A percentile compares a stretch with the other conserved stretches of the same genome.
Conservation (phyloP, 2,888 invertebrate species). For the Ornithoptera alexandrae region DNA sequence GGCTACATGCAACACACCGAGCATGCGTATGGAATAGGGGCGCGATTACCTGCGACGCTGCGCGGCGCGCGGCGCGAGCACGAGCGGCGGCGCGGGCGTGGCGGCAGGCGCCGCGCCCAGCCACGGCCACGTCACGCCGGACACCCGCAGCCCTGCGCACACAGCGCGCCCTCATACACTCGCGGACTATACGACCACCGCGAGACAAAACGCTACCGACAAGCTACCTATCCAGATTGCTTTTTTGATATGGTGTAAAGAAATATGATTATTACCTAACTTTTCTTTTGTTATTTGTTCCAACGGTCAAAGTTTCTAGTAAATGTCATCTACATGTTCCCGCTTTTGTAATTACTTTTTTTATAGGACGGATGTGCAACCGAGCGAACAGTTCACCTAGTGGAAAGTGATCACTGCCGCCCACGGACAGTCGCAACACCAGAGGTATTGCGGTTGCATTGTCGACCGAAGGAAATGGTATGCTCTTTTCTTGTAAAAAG, state of each 20-base stretch:
- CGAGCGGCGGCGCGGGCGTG: constrained; percentile 83
- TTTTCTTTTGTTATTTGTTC: not conserved
- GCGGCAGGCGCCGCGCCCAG: constrained; percentile 82
- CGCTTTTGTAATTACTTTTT: too few relatives aligned
- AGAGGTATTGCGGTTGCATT: too few relatives aligned
- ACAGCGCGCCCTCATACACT: constrained; percentile 63
- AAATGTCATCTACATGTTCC: too few relatives aligned
- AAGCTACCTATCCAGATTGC: not conserved
- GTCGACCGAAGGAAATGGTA: too few relatives aligned
- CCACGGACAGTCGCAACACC: too few relatives aligned
- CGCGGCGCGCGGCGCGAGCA: constrained; percentile 86
- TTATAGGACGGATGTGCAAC: too few relatives aligned
- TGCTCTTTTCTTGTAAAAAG: too few relatives aligned
- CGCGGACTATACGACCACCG: constrained; percentile 37
- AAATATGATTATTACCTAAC: not conserved
- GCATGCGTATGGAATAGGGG: constrained; percentile 51
- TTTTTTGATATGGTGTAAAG: not conserved
- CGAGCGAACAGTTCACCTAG: too few relatives aligned
- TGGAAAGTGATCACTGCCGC: too few relatives aligned
- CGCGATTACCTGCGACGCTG: constrained; percentile 85
- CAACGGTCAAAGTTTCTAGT: not conserved
- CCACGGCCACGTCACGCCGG: constrained; percentile 89
- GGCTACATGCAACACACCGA: constrained; percentile 79
- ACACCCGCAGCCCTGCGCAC: constrained; percentile 87
- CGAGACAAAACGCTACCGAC: constrained; percentile 15